phyloP scores from a whole-genome alignment of 1,140 invertebrate species.

The Coelopa frigida region DNA sequence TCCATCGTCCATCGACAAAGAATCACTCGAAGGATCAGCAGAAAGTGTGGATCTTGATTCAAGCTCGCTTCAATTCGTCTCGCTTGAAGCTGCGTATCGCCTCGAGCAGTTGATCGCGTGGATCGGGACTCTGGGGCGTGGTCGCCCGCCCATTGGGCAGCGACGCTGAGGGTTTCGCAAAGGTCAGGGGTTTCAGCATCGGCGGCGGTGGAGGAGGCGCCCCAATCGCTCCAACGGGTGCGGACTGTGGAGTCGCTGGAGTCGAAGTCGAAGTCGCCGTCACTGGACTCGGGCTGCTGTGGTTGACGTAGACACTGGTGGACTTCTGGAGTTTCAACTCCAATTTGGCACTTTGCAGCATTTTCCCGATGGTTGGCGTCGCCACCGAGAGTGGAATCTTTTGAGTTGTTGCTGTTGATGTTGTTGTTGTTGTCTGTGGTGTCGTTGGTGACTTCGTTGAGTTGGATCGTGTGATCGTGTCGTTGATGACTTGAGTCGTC shows the following conservation, averaged over 20 bases:
- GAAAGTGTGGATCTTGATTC: no score
- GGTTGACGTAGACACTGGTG: constrained; percentile 7
- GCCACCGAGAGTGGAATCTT: background rate
- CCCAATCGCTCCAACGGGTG: constrained; percentile 4
- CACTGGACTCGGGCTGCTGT: constrained; percentile 10
- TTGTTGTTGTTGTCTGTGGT: constrained; percentile 13
- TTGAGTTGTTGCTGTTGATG: constrained; percentile 11
- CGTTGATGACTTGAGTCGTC: no score
- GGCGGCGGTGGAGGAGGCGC: constrained; percentile 45
- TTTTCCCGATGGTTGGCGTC: constrained; percentile 10
- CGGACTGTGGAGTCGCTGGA: background rate
- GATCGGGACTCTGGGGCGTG: constrained; percentile 45
- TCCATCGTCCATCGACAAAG: background rate
- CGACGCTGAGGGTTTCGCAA: no score
- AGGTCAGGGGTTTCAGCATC: constrained; percentile 44
- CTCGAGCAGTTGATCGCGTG: constrained; percentile 59
- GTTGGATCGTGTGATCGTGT: constrained; percentile 9
- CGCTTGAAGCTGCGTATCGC: constrained; percentile 61
- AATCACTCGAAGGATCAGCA: no score
- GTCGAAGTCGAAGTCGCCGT: background rate
- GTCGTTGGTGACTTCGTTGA: constrained; percentile 14
- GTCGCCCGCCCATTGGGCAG: constrained; percentile 24
- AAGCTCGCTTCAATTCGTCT: constrained; percentile 31
- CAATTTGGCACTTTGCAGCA: constrained; percentile 25
- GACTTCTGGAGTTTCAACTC: constrained; percentile 23